Conservation (phyloP, 1,140 invertebrate species). For the Caenorhabditis tropicalis region DNA sequence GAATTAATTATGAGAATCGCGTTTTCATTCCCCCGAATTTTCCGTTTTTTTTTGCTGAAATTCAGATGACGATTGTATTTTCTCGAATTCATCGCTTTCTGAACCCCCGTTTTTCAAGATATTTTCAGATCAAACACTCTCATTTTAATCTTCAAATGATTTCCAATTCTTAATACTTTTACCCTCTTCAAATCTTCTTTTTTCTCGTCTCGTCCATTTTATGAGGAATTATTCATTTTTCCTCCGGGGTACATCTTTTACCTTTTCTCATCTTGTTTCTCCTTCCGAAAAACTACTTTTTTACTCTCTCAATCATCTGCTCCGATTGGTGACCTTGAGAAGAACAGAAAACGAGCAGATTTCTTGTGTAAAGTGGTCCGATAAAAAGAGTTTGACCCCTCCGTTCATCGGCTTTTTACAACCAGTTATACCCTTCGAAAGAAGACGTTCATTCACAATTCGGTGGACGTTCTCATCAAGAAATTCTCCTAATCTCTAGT, state of each 20-base stretch:
- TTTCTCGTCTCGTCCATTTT: background rate
- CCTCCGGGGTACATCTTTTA: background rate
- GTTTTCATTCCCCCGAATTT: background rate
- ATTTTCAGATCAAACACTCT: background rate
- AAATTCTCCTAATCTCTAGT: too few species aligned
- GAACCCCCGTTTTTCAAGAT: background rate
- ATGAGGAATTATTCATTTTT: slow-evolving; percentile 18
- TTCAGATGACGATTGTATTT: background rate
- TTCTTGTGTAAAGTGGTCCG: background rate
- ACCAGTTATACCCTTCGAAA: background rate
- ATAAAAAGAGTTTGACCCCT: background rate
- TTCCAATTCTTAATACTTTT: slow-evolving; percentile 15
- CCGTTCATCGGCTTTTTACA: background rate
- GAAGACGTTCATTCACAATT: too few species aligned
- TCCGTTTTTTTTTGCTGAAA: background rate
- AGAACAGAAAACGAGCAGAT: too few species aligned
- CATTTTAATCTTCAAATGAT: background rate
- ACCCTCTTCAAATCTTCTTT: background rate
- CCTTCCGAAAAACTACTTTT: background rate
- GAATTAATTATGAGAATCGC: background rate
- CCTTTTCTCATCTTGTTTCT: background rate
- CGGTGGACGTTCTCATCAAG: too few species aligned
- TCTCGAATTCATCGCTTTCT: background rate
- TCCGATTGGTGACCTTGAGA: too few species aligned
- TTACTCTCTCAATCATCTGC: too few species aligned